phyloP scores from a whole-genome alignment of 1,140 invertebrate genomes.

The Macrotrachela quadricornifera region DNA sequence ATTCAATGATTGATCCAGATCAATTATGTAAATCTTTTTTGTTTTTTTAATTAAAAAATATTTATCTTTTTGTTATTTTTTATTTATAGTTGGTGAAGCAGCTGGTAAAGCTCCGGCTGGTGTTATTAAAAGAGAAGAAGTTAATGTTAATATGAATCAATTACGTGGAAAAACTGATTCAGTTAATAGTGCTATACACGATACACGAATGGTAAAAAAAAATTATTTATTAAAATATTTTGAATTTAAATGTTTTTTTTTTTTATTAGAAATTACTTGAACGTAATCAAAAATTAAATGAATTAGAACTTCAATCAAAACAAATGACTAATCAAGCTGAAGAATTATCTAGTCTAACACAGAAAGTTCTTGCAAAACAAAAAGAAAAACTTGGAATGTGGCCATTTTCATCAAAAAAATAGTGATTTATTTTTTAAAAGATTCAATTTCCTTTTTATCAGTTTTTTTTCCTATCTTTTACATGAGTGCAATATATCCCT shows the following conservation, averaged over 20 bases:
- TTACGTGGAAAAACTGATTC: neutral
- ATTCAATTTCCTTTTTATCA: no score
- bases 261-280: conserved; percentile 36
- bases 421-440: no score
- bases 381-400: no score
- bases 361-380: no score
- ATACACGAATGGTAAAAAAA: neutral
- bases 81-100: conserved; percentile 52
- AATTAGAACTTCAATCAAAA: conserved; percentile 69
- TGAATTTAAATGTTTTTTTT: neutral
- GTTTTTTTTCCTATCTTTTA: no score
- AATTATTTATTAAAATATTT: neutral
- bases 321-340: conserved; percentile 74
- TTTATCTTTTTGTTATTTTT: neutral
- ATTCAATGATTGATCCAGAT: conserved; percentile 63
- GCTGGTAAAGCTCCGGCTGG: conserved; percentile 70
- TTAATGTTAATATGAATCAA: no score
- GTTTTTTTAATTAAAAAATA: neutral
- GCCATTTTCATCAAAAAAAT: no score
- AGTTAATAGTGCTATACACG: neutral
- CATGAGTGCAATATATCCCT: no score
- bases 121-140: conserved; percentile 47
- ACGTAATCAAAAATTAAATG: conserved; percentile 71
- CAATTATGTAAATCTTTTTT: conserved; percentile 61
- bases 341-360: conserved; percentile 43